Conservation (phyloP, 1,140 invertebrate genomes). For the Aphelenchoides fujianensis region DNA sequence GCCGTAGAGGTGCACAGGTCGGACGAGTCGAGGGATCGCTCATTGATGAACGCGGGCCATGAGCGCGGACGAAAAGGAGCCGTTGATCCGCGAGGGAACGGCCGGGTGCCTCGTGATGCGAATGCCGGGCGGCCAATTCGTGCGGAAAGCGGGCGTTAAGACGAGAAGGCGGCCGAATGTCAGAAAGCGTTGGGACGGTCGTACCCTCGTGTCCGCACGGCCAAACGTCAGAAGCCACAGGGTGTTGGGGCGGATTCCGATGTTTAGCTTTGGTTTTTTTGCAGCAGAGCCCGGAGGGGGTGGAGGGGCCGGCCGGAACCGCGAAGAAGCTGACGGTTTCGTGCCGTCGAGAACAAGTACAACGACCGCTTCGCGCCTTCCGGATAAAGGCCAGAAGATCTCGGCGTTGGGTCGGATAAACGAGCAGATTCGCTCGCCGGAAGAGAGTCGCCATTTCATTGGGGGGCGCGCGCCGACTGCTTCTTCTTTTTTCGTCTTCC, state of each 20-base stretch:
- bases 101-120: not conserved
- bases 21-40: no score
- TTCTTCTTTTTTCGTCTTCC: not conserved
- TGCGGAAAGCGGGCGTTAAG: not conserved
- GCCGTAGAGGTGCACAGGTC: no score
- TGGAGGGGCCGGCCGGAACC: not conserved
- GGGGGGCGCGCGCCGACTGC: constrained; percentile 6
- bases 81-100: not conserved
- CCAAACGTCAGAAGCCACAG: not conserved
- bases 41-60: not conserved
- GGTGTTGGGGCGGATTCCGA: not conserved
- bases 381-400: constrained; percentile 1
- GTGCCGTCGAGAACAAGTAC: constrained; percentile 1
- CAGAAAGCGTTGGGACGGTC: not conserved
- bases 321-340: no score
- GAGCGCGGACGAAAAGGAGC: no score
- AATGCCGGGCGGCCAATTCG: not conserved
- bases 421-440: not conserved
- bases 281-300: not conserved
- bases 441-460: constrained; percentile 14
- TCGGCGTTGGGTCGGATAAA: constrained; percentile 2
- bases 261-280: constrained; percentile 6
- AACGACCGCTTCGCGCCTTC: constrained; percentile 2
- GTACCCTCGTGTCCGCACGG: not conserved
- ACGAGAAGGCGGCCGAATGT: not conserved